Evolutionary conservation across 2,113 vertebrate species (phyloP), one percentile per base, ranked within the genome.

Genomic region (Anser cygnoides): DNA sequence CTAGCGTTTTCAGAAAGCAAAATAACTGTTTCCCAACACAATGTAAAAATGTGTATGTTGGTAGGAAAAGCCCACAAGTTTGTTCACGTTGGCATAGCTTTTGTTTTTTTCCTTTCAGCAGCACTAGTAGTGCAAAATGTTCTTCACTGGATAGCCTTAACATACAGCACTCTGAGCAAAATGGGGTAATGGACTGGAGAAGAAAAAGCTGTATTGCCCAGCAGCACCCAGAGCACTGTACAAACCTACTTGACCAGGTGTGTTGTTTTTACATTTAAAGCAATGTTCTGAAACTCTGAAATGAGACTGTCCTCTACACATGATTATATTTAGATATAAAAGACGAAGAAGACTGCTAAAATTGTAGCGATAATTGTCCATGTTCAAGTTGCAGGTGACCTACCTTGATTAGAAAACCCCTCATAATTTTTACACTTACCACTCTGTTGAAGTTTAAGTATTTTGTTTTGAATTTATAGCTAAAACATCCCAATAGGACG

Each of bases 171-270:
- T 92, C 97, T 4, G 98, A 99, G 67, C 98, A 98, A 88, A 99
- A 98, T 35, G 98, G 98, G 71, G 83, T 98, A 1, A 54, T 97
- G 89, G 98, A 99, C 73, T 99, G 99, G 98, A 98, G 98, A 95
- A 98, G 97, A 90, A 98, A 98, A 82, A 94, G 93, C 97, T 98
- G 97, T 43, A 7, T 94, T 4, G 52, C 96, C 44, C 98, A 98
- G 87, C 98, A 95, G 73, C 97, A 94, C 87, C 97, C 97, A 61
- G 98, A 98, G 65, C 97, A 97, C 70, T 98, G 97, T 89, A 93
- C 87, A 84, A 95, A 92, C 57, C 87, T 97, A n/a, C 94, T 96
- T 65, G 97, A 99, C 59, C 98, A 99, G 98, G 99, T 99, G 66
- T 29, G 84, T 63, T 74, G 4, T 43, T 73, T 74, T 74, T 74